These are phyloP conservation scores for Diorhabda carinulata DNA, from an alignment of 1,140 invertebrate species.

Conservation along the genomic window DNA sequence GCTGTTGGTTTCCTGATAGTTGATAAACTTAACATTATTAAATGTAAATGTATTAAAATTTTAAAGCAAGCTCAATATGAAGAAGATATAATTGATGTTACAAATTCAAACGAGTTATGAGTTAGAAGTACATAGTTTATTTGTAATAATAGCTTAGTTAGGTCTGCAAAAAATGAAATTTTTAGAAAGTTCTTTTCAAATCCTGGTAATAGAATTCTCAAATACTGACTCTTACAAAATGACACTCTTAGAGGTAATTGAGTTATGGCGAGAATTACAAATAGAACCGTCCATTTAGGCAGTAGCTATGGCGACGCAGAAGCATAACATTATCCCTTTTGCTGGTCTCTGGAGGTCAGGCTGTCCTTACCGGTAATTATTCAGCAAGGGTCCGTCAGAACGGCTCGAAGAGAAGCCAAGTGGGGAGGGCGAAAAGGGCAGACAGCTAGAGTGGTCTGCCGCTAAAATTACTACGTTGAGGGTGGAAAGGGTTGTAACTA, in stretches of 20 bases:
- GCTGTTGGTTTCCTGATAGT: too few species aligned
- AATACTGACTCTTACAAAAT: too few species aligned
- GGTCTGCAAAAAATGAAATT: too few species aligned
- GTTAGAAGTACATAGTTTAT: too few species aligned
- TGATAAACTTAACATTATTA: too few species aligned
- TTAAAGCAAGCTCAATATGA: too few species aligned
- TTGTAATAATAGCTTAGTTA: too few species aligned
- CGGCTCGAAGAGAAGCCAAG: background rate
- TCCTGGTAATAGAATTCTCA: too few species aligned
- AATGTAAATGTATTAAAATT: too few species aligned
- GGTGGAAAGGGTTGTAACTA: constrained; percentile 35
- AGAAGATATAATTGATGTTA: too few species aligned
- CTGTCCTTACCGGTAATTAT: constrained; percentile 34
- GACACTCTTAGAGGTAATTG: background rate
- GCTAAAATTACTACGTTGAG: constrained; percentile 36
- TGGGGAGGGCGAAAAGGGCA: constrained; percentile 9
- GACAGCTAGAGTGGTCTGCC: constrained; percentile 11
- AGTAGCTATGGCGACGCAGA: constrained; percentile 1
- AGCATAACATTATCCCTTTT: constrained; percentile 31
- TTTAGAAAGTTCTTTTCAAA: too few species aligned
- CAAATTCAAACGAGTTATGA: too few species aligned
- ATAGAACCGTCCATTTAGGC: constrained; percentile 2
- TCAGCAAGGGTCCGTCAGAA: constrained; percentile 33
- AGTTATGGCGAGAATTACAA: constrained; percentile 2
- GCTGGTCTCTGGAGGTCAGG: constrained; percentile 36